phyloP scores from a whole-genome alignment of 2,888 invertebrate genomes.

The Netelia virgata region DNA sequence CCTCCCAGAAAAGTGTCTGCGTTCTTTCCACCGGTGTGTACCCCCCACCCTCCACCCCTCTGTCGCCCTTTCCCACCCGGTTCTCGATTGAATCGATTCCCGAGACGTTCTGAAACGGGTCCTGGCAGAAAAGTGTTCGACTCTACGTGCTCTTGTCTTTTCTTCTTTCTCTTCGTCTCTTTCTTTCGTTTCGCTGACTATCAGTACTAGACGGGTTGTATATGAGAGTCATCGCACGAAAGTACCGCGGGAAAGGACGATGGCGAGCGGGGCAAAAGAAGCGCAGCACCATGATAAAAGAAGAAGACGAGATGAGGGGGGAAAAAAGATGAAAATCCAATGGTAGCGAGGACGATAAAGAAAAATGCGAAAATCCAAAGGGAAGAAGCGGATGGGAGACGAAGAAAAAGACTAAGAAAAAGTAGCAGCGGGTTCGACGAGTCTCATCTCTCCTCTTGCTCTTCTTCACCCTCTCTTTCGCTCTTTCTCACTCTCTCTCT shows the following conservation, averaged over 20 bases:
- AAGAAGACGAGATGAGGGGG: slow-evolving; percentile 26
- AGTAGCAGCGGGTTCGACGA: slow-evolving; percentile 52
- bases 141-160: slow-evolving; percentile 27
- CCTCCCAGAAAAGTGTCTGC: slow-evolving; percentile 56
- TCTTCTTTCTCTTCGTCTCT: slow-evolving; percentile 27
- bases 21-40: slow-evolving; percentile 27
- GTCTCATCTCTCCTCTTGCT: slow-evolving; percentile 45
- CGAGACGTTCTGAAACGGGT: slow-evolving; percentile 62
- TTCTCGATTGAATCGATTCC: slow-evolving; percentile 60
- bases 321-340: slow-evolving; percentile 15
- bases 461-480: slow-evolving; percentile 22
- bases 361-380: slow-evolving; percentile 20
- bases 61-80: slow-evolving; percentile 17
- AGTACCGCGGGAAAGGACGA: slow-evolving; percentile 42
- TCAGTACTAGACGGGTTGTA: slow-evolving; percentile 35
- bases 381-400: slow-evolving; percentile 1
- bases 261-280: slow-evolving; percentile 54
- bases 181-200: slow-evolving; percentile 38
- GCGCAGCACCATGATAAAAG: slow-evolving; percentile 28
- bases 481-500: slow-evolving; percentile 26
- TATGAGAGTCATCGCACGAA: slow-evolving; percentile 35
- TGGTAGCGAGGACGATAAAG: slow-evolving; percentile 4
- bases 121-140: slow-evolving; percentile 66
- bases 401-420: slow-evolving; percentile 10
- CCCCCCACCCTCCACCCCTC: background rate